Conservation (phyloP, 2,113 vertebrate species). For the Malaclemys terrapin region DNA sequence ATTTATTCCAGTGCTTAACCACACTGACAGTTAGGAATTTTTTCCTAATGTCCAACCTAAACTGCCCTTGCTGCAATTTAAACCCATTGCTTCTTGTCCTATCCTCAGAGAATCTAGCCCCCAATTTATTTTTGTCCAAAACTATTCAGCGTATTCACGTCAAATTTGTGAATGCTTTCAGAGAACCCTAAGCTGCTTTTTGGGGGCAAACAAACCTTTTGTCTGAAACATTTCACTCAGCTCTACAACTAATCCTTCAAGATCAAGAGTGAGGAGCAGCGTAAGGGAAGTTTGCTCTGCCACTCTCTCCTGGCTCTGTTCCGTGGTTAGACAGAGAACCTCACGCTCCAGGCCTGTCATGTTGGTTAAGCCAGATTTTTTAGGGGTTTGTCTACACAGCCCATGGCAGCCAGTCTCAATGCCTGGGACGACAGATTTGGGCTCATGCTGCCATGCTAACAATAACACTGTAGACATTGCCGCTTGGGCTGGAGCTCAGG, state of each 20-base stretch:
- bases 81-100: too few relatives aligned
- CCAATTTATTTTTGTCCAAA: not conserved
- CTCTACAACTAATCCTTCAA: accelerated
- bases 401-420: not conserved
- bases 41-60: too few relatives aligned
- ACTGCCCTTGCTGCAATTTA: too few relatives aligned
- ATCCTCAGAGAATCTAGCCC: not conserved
- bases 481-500: not conserved
- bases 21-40: too few relatives aligned
- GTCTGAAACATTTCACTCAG: not conserved
- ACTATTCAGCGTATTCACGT: not conserved
- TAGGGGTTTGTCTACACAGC: not conserved
- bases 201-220: not conserved
- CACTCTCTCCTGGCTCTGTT: not conserved
- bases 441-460: not conserved
- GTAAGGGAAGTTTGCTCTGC: accelerated
- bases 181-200: not conserved
- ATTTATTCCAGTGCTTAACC: too few relatives aligned
- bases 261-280: accelerated
- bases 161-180: not conserved
- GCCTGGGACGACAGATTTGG: not conserved
- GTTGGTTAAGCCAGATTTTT: not conserved
- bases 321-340: not conserved
- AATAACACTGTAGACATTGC: not conserved
- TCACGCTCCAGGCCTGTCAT: not conserved